Percentiles rank a stretch among this genome's conserved stretches.
Conservation (phyloP, 2,888 invertebrate species). For the Eupeodes luniger region DNA sequence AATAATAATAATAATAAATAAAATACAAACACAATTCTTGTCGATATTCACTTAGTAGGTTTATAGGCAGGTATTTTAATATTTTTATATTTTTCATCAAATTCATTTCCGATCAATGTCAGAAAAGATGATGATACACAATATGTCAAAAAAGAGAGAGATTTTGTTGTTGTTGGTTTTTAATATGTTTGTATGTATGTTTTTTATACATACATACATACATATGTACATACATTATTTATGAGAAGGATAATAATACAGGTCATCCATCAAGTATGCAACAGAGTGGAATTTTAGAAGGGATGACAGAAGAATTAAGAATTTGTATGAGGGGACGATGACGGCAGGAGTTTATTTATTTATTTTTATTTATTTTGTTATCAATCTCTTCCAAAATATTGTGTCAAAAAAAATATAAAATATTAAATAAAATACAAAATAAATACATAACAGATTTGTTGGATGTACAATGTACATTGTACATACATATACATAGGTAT, state of each 20-base stretch:
- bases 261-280: constrained; percentile 11
- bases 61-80: not conserved
- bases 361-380: not conserved
- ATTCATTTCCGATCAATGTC: constrained; percentile 4
- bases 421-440: too few species aligned
- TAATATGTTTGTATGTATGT: too few species aligned
- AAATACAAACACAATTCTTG: not conserved
- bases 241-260: constrained; percentile 14
- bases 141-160: not conserved
- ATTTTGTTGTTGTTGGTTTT: too few species aligned
- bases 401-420: not conserved
- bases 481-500: too few species aligned
- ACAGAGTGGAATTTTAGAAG: constrained; percentile 1
- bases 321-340: not conserved
- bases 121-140: not conserved
- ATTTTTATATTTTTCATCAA: not conserved
- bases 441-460: too few species aligned
- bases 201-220: too few species aligned
- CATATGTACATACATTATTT: too few species aligned
- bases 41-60: not conserved
- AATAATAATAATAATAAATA: too few species aligned
- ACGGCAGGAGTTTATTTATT: not conserved
- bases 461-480: too few species aligned
- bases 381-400: not conserved
- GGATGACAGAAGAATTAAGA: not conserved